Evolutionary conservation across 2,888 invertebrate genomes (phyloP).

Genomic region (Brassicogethes aeneus): DNA sequence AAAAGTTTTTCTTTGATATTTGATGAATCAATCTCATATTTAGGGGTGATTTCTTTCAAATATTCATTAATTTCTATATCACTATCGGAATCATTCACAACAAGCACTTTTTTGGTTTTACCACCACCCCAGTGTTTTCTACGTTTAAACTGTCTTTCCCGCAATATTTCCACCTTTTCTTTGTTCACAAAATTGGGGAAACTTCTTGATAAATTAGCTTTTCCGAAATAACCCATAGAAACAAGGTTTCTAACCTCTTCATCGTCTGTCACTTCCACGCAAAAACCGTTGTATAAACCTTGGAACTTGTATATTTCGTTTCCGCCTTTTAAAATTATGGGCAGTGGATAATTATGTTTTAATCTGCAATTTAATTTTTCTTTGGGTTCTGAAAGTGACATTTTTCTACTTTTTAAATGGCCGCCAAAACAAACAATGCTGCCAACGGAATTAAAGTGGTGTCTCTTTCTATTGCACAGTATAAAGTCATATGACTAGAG

Average conservation of each 20-base stretch:
- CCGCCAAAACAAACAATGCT: not conserved
- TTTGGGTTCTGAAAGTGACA: constrained; percentile 21
- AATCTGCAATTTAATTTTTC: constrained; percentile 33
- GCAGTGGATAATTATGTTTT: constrained; percentile 33
- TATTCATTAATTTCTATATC: constrained; percentile 57
- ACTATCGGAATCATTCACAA: constrained; percentile 58
- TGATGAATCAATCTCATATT: constrained; percentile 50
- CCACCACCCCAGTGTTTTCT: constrained; percentile 46
- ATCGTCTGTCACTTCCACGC: constrained; percentile 52
- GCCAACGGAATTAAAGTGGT: no score
- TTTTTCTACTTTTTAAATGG: constrained; percentile 13
- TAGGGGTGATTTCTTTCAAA: constrained; percentile 50
- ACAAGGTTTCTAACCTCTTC: constrained; percentile 54
- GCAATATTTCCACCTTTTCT: constrained; percentile 42
- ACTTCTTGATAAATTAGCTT: constrained; percentile 45
- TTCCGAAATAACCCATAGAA: constrained; percentile 70
- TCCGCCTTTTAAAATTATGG: constrained; percentile 39
- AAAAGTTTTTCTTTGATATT: constrained; percentile 54
- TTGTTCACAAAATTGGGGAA: constrained; percentile 34
- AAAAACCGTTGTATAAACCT: constrained; percentile 59
- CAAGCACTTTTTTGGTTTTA: constrained; percentile 42
- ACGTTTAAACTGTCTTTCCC: constrained; percentile 51
- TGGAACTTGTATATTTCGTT: constrained; percentile 46
- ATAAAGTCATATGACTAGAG: not conserved
- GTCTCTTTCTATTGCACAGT: no score